Percentiles rank a stretch among this genome's conserved stretches.
Evolutionary conservation across 2,113 vertebrate genomes (phyloP).

Genomic region (Proterorhinus semilunaris): DNA sequence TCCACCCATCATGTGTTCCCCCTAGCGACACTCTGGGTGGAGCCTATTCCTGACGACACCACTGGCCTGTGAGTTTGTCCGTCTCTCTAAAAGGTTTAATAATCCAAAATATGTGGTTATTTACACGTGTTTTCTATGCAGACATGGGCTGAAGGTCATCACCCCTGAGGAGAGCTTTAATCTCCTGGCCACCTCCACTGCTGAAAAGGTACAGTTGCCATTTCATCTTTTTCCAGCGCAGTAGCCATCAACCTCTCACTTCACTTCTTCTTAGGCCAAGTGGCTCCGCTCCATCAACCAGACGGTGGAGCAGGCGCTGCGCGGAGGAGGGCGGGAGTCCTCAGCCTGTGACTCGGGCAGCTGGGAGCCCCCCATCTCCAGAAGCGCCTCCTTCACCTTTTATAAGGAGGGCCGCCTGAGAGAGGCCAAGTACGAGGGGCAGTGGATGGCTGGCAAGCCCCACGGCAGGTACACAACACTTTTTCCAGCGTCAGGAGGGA

Average conservation of each 20-base stretch:
- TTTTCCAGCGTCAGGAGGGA: not conserved
- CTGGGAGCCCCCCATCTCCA: constrained; percentile 88
- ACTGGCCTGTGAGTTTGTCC: constrained; percentile 80
- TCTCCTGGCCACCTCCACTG: constrained; percentile 86
- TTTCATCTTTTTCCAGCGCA: too few relatives aligned
- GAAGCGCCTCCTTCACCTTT: constrained; percentile 92
- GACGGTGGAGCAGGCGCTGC: constrained; percentile 90
- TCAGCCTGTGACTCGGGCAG: constrained; percentile 65
- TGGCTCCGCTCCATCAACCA: constrained; percentile 95
- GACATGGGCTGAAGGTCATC: constrained; percentile 91
- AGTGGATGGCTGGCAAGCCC: constrained; percentile 91
- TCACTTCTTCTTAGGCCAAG: constrained; percentile 78
- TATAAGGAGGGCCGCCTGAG: constrained; percentile 93
- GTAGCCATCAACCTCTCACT: too few relatives aligned
- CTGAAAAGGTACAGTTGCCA: constrained; percentile 85
- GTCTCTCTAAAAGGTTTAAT: not conserved
- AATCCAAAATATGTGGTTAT: too few relatives aligned
- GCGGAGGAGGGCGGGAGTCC: constrained; percentile 71
- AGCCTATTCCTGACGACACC: constrained; percentile 89
- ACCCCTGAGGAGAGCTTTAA: constrained; percentile 94
- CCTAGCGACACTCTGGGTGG: constrained; percentile 92
- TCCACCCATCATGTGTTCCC: constrained; percentile 97
- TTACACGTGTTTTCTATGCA: constrained; percentile 41
- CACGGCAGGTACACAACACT: constrained; percentile 85
- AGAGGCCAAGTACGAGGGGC: constrained; percentile 88